Evolutionary conservation across 2,888 invertebrate genomes (phyloP), one percentile per base, ranked within the genome.

Genomic region (Heteropelma amictum): DNA sequence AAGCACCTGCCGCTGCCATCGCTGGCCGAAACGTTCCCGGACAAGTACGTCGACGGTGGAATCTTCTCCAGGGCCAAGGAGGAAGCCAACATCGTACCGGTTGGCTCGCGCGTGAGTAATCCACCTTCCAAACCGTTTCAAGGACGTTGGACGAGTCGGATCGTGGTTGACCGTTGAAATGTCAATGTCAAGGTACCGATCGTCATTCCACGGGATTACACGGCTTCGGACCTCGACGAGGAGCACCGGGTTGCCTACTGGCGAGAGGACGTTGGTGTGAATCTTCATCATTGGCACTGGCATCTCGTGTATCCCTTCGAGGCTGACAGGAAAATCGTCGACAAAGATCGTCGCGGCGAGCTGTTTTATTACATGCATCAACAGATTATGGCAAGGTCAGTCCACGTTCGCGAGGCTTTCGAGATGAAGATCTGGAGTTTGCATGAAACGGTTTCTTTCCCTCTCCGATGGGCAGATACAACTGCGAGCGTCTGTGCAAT

Each of bases 271-370:
- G 90, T 96, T 74, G 96, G 95, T 78, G 91, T 96, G 81, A 96
- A 96, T 89, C 93, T 95, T 58, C 96, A 96, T 87, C 96, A 97
- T 87, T 97, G 96, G 96, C 96, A 96, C 86, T 96, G 96, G 96
- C 96, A 97, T 88, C 91, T 96, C 79, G 96, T 96, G 1, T 96
- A 96, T 87, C 96, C 96, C 0, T 94, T 94, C 87, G 93, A 94
- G 79, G 92, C 93, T 0, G 89, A 92, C 0, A 90, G 92, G 79
- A 88, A 90, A 40, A 92, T 95, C 40, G 95, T 96, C 3, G 91
- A 91, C 54, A 95, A 96, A 85, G 94, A 95, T 89, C 90, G 95
- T 5, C 91, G 95, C 2, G 95, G 95, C 0, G 95, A 95, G 85
- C 91, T 95, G 14, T 95, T 95, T 90, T 95, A 93, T 83, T 95